Percentiles rank a stretch among this genome's conserved stretches.
Evolutionary conservation across 2,888 invertebrate genomes (phyloP).

Genomic region (Xestia xanthographa): DNA sequence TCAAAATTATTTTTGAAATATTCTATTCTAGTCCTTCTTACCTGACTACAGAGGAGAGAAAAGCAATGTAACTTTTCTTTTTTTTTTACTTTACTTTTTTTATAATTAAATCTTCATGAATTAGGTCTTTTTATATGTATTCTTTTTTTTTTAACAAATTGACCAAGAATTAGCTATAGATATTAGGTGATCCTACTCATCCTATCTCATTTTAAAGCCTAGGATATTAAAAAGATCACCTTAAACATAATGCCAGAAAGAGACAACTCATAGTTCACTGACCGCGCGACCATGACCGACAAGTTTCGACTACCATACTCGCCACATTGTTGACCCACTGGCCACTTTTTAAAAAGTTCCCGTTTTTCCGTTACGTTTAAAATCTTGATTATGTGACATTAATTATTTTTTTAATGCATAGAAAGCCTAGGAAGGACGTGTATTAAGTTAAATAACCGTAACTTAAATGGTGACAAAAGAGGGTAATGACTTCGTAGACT

Average conservation of each 20-base stretch:
- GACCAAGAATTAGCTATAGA: neutral
- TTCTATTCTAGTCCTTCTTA: neutral
- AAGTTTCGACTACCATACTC: slow-evolving; percentile 63
- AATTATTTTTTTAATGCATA: slow-evolving; percentile 17
- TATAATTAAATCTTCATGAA: neutral
- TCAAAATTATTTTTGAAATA: neutral
- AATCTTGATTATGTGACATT: slow-evolving; percentile 34
- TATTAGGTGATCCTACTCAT: neutral
- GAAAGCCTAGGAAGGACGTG: slow-evolving; percentile 11
- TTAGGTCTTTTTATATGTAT: neutral
- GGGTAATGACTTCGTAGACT: slow-evolving; percentile 30
- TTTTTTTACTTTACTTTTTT: too few species aligned
- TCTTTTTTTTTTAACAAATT: neutral
- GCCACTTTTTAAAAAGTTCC: slow-evolving; percentile 71
- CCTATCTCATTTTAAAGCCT: neutral
- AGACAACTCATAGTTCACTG: slow-evolving; percentile 63
- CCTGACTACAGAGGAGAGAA: neutral
- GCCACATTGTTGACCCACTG: slow-evolving; percentile 77
- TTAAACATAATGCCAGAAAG: slow-evolving; percentile 30
- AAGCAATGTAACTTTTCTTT: neutral
- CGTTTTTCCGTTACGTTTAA: slow-evolving; percentile 49
- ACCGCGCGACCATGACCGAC: slow-evolving; percentile 79
- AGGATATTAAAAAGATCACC: neutral
- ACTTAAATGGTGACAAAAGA: slow-evolving; percentile 17
- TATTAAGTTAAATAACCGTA: slow-evolving; percentile 8